Percentiles rank a stretch among this genome's conserved stretches.
phyloP scores from a whole-genome alignment of 2,113 vertebrate species.

The Chaetodon trifascialis region DNA sequence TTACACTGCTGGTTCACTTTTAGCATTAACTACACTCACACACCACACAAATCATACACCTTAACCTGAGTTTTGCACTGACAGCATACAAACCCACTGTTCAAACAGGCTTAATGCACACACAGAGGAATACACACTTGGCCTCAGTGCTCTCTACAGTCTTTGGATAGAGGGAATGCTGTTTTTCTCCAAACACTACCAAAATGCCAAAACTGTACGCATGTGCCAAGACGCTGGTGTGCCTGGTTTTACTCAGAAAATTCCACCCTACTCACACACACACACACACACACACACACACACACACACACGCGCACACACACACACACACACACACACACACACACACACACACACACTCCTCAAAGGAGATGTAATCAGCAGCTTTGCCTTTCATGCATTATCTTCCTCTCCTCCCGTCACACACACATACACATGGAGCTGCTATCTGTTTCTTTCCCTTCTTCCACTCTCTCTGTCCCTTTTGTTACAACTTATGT shows the following conservation, averaged over 20 bases:
- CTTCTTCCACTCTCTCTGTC: constrained; percentile 1
- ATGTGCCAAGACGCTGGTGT: constrained; percentile 61
- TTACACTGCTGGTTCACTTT: constrained; percentile 64
- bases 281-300: not conserved
- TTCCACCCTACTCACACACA: constrained; percentile 13
- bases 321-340: not conserved
- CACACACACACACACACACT: not conserved
- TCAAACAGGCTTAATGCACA: constrained; percentile 49
- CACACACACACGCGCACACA: not conserved
- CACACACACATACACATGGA: constrained; percentile 19
- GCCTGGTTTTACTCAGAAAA: constrained; percentile 70
- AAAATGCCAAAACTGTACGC: constrained; percentile 60
- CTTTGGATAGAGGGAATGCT: constrained; percentile 40
- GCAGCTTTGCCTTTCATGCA: constrained; percentile 45
- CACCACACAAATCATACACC: constrained; percentile 44
- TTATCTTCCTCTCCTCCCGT: constrained; percentile 20
- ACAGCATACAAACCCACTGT: constrained; percentile 38
- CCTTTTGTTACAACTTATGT: constrained; percentile 64
- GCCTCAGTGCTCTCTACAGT: constrained; percentile 5
- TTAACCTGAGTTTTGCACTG: constrained; percentile 28
- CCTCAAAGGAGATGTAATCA: constrained; percentile 60
- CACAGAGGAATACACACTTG: not conserved
- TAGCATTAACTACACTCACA: constrained; percentile 49
- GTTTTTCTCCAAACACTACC: constrained; percentile 59
- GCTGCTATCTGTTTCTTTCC: constrained; percentile 20